These are phyloP conservation scores for Sycophaga agraensis DNA, from an alignment of 1,140 invertebrate genomes.

Conservation along the genomic window DNA sequence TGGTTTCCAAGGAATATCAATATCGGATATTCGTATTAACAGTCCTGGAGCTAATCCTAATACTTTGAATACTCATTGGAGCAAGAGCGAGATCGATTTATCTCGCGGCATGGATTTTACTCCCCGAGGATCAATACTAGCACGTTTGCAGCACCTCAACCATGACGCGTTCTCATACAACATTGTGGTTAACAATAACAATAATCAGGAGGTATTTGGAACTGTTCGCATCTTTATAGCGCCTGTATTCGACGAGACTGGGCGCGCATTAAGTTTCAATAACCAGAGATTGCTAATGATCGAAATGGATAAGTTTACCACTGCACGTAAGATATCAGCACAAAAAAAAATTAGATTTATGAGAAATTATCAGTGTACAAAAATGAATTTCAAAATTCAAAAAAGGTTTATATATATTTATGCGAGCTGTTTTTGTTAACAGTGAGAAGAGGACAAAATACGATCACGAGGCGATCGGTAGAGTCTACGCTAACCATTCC, in stretches of 20 bases:
- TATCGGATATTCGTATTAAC: constrained; percentile 59
- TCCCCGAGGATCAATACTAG: constrained; percentile 69
- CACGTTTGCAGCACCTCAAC: constrained; percentile 73
- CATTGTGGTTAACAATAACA: constrained; percentile 66
- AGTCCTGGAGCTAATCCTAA: constrained; percentile 35
- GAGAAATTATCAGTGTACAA: too few species aligned
- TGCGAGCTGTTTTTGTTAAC: not conserved
- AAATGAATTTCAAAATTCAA: too few species aligned
- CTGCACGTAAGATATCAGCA: not conserved
- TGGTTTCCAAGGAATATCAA: constrained; percentile 64
- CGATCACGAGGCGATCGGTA: constrained; percentile 58
- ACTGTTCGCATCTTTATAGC: constrained; percentile 78
- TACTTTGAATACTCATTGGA: constrained; percentile 66
- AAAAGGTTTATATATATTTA: not conserved
- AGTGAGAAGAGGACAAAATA: constrained; percentile 63
- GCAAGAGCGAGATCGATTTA: constrained; percentile 72
- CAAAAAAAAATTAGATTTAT: too few species aligned
- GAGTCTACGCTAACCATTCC: constrained; percentile 69
- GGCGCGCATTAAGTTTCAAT: constrained; percentile 63
- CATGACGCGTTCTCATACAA: constrained; percentile 68
- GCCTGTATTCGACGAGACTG: constrained; percentile 70
- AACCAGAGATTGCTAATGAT: constrained; percentile 73
- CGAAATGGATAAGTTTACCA: constrained; percentile 68
- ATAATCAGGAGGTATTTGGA: constrained; percentile 59
- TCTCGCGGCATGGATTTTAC: constrained; percentile 76